phyloP scores from a whole-genome alignment of 2,113 vertebrate species.

The Pomatostomus ruficeps region DNA sequence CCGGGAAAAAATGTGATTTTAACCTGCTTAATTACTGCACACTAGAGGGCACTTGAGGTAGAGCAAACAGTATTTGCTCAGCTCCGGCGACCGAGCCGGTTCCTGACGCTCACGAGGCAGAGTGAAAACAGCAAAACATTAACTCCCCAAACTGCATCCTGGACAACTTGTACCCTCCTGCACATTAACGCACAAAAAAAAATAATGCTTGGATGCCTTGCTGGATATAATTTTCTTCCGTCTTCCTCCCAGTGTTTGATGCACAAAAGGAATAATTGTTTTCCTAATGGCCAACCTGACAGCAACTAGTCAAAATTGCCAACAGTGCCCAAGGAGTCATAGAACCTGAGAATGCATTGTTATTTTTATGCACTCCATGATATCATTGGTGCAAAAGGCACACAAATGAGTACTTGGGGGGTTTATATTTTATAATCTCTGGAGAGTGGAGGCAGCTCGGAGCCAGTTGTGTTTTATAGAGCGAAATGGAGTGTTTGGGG shows the following conservation, averaged over 20 bases:
- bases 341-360: not conserved
- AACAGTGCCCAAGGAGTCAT: not conserved
- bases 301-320: constrained; percentile 43
- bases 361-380: not conserved
- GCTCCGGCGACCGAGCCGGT: not conserved
- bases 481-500: not conserved
- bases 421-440: not conserved
- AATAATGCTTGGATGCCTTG: not conserved
- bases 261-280: not conserved
- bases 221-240: not conserved
- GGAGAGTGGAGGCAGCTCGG: not conserved
- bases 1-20: not conserved
- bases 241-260: not conserved
- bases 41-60: constrained; percentile 91
- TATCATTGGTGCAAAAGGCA: not conserved
- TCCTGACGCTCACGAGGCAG: not conserved
- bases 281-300: not conserved
- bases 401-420: not conserved
- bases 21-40: constrained; percentile 72
- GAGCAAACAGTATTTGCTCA: constrained; percentile 58
- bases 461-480: not conserved
- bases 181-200: not conserved
- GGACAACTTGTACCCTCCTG: not conserved
- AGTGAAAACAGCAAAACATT: not conserved
- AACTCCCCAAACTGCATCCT: not conserved